These are phyloP conservation scores for Pangasius mekongensis DNA, from an alignment of 2,797 vertebrate species.

Conservation along the genomic window DNA sequence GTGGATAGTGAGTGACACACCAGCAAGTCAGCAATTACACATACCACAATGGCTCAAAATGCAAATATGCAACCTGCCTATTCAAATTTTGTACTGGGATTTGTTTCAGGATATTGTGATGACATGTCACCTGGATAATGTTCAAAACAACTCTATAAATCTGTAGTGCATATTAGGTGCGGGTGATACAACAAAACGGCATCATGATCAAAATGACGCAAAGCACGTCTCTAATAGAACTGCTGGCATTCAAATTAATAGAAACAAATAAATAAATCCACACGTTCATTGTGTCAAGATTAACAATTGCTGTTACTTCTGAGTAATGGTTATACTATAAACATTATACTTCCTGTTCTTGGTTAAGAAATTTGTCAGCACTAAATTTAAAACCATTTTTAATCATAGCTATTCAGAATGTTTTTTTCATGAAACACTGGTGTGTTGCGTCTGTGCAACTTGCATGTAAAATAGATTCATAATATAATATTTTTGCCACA, in stretches of 20 bases:
- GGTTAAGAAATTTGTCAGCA: neutral
- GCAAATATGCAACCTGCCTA: slow-evolving; percentile 35
- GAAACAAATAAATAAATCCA: neutral
- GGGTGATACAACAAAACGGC: neutral
- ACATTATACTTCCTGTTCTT: neutral
- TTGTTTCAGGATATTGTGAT: slow-evolving; percentile 67
- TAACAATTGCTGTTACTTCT: neutral
- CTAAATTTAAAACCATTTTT: neutral
- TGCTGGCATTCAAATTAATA: neutral
- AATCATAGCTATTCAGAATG: neutral
- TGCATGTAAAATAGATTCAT: neutral
- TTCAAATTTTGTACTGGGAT: slow-evolving; percentile 28
- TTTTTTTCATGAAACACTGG: neutral
- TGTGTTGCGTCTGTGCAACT: neutral
- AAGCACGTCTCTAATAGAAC: neutral
- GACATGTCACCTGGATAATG: slow-evolving; percentile 6
- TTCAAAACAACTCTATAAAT: neutral
- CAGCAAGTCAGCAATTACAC: slow-evolving; percentile 49
- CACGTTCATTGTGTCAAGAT: neutral
- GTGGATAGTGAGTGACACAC: slow-evolving; percentile 21
- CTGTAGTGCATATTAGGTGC: neutral
- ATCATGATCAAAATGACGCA: slow-evolving; percentile 79
- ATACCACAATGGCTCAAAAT: slow-evolving; percentile 54
- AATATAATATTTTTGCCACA: slow-evolving; percentile 18
- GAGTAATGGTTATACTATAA: neutral